Conservation (phyloP, 2,888 invertebrate genomes). For the Serripes groenlandicus region DNA sequence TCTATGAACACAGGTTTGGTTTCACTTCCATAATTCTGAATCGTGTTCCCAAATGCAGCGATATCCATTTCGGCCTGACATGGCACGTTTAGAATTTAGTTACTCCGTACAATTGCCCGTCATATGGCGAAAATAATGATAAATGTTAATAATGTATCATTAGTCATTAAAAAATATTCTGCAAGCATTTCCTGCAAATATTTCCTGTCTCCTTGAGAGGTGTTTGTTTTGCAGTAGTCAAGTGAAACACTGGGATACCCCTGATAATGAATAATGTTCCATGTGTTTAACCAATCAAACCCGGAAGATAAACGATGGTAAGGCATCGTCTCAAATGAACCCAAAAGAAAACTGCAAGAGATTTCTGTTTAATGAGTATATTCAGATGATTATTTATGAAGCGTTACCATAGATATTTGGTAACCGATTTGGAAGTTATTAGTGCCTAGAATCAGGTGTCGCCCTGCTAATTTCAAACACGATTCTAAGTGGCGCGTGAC, state of each 20-base stretch:
- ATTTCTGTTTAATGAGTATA: slow-evolving; percentile 66
- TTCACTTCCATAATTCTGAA: too few relatives aligned
- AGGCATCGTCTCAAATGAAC: slow-evolving; percentile 64
- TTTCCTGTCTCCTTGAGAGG: slow-evolving; percentile 1
- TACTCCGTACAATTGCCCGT: too few relatives aligned
- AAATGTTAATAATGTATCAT: too few relatives aligned
- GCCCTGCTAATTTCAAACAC: slow-evolving; percentile 53
- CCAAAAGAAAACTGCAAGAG: slow-evolving; percentile 65
- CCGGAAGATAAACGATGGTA: slow-evolving; percentile 57
- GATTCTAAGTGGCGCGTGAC: slow-evolving; percentile 48
- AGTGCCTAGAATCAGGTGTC: slow-evolving; percentile 58
- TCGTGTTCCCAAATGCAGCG: too few relatives aligned
- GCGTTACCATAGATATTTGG: slow-evolving; percentile 66
- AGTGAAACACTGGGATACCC: slow-evolving; percentile 11
- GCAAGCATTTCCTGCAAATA: too few relatives aligned
- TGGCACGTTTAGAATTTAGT: too few relatives aligned
- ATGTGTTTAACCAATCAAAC: slow-evolving; percentile 19
- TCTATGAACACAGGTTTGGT: too few relatives aligned
- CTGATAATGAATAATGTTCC: slow-evolving; percentile 30
- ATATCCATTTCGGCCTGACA: too few relatives aligned
- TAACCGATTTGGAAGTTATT: slow-evolving; percentile 64
- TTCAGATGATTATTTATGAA: slow-evolving; percentile 63
- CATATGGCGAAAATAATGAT: too few relatives aligned
- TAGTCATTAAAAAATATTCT: too few relatives aligned
- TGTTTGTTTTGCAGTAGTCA: slow-evolving; percentile 13